These are phyloP conservation scores for Atethmia centrago DNA, from an alignment of 2,888 invertebrate species.

Conservation along the genomic window DNA sequence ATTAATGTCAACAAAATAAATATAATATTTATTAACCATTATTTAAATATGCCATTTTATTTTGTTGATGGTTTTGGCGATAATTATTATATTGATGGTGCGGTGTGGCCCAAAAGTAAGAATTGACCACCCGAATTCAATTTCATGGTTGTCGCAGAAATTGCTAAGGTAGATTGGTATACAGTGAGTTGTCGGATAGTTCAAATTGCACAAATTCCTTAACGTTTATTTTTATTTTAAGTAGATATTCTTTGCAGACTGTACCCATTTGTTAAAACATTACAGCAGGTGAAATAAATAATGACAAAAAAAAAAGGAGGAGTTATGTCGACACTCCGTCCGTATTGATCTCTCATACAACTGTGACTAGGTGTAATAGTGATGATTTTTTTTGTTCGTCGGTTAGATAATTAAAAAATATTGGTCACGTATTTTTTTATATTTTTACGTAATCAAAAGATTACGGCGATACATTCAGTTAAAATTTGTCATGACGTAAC, in stretches of 20 bases:
- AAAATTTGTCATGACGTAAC: too few relatives aligned
- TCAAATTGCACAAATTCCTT: background rate
- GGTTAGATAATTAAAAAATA: too few relatives aligned
- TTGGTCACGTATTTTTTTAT: too few relatives aligned
- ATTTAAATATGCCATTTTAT: constrained; percentile 61
- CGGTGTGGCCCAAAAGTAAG: constrained; percentile 40
- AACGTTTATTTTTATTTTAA: background rate
- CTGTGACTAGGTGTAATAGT: constrained; percentile 57
- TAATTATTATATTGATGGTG: constrained; percentile 27
- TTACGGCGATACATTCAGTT: too few relatives aligned
- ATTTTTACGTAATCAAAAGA: too few relatives aligned
- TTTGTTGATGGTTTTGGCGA: constrained; percentile 30
- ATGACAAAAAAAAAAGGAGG: constrained; percentile 27
- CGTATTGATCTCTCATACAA: constrained; percentile 59
- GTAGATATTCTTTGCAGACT: constrained; percentile 28
- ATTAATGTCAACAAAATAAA: constrained; percentile 72
- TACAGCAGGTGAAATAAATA: constrained; percentile 48
- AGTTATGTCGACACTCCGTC: constrained; percentile 57
- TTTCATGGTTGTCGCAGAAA: constrained; percentile 27
- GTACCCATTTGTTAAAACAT: constrained; percentile 35
- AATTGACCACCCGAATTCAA: constrained; percentile 25
- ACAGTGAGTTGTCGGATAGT: background rate
- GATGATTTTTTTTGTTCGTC: too few relatives aligned
- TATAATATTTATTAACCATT: constrained; percentile 35
- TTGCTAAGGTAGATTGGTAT: constrained; percentile 12